These are phyloP conservation scores for Anneissia japonica DNA, from an alignment of 35 echinoderm and acorn worm species.

Conservation along the genomic window DNA sequence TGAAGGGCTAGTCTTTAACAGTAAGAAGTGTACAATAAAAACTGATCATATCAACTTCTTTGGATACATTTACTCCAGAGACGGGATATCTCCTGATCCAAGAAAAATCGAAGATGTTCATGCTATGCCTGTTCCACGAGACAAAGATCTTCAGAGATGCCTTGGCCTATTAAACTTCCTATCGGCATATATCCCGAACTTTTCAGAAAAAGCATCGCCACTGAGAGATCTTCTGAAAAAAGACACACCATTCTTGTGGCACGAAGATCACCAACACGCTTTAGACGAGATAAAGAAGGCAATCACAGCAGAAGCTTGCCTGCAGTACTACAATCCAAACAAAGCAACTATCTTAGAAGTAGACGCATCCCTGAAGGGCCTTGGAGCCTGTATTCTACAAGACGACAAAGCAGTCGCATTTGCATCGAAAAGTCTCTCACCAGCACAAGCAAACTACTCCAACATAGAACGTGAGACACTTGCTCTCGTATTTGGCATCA, in stretches of 20 bases:
- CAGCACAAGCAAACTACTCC: slow-evolving; percentile 34
- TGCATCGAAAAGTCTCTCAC: slow-evolving; percentile 40
- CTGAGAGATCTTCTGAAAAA: slow-evolving; percentile 20
- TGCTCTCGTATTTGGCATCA: slow-evolving; percentile 55
- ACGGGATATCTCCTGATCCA: slow-evolving; percentile 33
- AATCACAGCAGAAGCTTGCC: background rate
- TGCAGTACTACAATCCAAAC: slow-evolving; percentile 27
- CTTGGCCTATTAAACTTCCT: slow-evolving; percentile 12
- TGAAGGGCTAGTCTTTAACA: too few relatives aligned
- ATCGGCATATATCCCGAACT: slow-evolving; percentile 34
- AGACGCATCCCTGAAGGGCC: slow-evolving; percentile 27
- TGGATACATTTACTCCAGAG: slow-evolving; percentile 18
- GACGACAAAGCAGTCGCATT: slow-evolving; percentile 50
- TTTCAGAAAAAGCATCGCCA: slow-evolving; percentile 21
- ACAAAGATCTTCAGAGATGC: slow-evolving; percentile 52
- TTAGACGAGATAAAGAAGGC: slow-evolving; percentile 11
- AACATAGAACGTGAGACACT: slow-evolving; percentile 51
- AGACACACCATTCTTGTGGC: slow-evolving; percentile 24
- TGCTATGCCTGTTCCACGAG: slow-evolving; percentile 21
- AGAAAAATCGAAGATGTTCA: slow-evolving; percentile 31
- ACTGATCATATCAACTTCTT: slow-evolving; percentile 41
- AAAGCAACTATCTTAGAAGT: slow-evolving; percentile 14
- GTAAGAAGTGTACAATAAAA: slow-evolving; percentile 58
- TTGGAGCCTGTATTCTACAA: slow-evolving; percentile 39
- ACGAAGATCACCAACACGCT: slow-evolving; percentile 36